These are phyloP conservation scores for Polydrusus pterygomalis DNA, from an alignment of 2,888 invertebrate species.

Conservation along the genomic window DNA sequence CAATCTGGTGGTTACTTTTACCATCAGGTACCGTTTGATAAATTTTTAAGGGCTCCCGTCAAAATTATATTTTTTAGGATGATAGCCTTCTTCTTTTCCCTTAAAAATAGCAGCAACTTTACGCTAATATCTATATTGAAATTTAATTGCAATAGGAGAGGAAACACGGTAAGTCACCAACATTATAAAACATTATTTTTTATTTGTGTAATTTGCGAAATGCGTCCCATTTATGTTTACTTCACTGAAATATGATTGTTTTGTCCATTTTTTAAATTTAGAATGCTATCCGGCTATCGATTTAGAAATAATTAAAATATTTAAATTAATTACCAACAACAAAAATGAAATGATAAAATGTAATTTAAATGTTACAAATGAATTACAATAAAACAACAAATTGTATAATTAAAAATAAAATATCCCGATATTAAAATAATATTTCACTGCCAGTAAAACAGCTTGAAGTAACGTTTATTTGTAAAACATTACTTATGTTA, in stretches of 20 bases:
- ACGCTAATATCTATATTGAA: no score
- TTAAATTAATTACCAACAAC: constrained; percentile 1
- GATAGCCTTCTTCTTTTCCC: no score
- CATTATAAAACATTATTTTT: no score
- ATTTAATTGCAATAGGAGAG: no score
- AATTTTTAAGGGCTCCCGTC: no score
- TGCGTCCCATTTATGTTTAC: not conserved
- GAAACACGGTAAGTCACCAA: no score
- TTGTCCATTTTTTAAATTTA: not conserved
- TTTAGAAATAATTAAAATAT: not conserved
- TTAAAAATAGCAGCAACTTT: no score
- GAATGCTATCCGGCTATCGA: not conserved
- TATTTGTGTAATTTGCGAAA: no score
- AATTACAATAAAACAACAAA: constrained; percentile 16
- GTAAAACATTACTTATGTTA: constrained; percentile 1
- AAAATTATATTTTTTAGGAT: no score
- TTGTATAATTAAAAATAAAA: constrained; percentile 2
- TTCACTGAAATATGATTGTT: not conserved
- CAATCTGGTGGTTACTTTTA: no score
- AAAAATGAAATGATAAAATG: not conserved
- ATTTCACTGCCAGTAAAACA: constrained; percentile 4
- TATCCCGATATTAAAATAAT: constrained; percentile 5
- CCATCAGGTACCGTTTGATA: no score
- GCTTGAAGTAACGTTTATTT: constrained; percentile 11
- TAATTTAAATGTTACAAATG: constrained; percentile 1